Conservation (phyloP, 2,888 invertebrate species). For the Rhopalosiphum nymphaeae region DNA sequence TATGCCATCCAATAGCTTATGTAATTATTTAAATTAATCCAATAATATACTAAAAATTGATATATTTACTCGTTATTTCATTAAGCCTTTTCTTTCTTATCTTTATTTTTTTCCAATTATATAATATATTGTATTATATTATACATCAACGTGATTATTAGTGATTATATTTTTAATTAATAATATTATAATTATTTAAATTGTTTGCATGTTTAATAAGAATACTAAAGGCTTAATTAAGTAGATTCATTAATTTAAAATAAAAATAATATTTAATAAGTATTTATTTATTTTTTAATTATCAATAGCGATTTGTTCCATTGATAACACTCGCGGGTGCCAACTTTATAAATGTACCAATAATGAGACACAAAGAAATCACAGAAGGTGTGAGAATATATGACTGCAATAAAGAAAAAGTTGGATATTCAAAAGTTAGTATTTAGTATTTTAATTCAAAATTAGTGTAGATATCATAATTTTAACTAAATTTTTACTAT, state of each 20-base stretch:
- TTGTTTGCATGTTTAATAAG: not conserved
- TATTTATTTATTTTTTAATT: not conserved
- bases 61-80: not conserved
- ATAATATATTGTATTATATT: not conserved
- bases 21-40: constrained; percentile 21
- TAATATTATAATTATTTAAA: not conserved
- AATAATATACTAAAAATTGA: not conserved
- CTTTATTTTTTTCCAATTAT: not conserved
- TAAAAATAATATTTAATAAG: not conserved
- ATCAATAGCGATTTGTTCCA: constrained; percentile 10
- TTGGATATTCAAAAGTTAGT: constrained; percentile 54
- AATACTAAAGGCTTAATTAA: not conserved
- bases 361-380: constrained; percentile 36
- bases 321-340: not conserved
- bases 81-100: not conserved
- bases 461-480: not conserved
- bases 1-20: constrained; percentile 21
- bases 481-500: not conserved
- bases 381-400: constrained; percentile 36
- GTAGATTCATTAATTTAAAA: not conserved
- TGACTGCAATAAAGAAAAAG: constrained; percentile 23
- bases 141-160: not conserved
- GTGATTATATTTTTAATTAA: not conserved
- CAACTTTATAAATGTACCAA: constrained; percentile 44
- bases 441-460: not conserved